These are phyloP conservation scores for Coecobrya sp. DNA, from an alignment of 2,888 invertebrate species.

Conservation along the genomic window DNA sequence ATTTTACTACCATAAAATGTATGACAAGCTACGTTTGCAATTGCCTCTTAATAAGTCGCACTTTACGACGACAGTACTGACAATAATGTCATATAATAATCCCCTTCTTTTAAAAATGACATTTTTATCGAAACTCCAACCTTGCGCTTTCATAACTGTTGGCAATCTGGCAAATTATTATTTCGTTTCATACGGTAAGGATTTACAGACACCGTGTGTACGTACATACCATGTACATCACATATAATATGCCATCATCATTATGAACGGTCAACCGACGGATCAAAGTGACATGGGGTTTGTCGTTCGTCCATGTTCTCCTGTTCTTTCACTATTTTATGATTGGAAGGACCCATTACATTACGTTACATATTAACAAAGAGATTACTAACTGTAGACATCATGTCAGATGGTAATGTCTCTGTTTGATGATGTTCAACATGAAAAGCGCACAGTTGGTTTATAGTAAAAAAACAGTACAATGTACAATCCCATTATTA, in stretches of 20 bases:
- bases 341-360: conserved; percentile 34
- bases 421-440: conserved; percentile 60
- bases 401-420: conserved; percentile 68
- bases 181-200: conserved; percentile 48
- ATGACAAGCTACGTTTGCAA: background rate
- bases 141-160: background rate
- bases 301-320: background rate
- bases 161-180: conserved; percentile 62
- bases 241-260: background rate
- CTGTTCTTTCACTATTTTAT: conserved; percentile 30
- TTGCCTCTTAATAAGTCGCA: conserved; percentile 14
- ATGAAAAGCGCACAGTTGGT: conserved; percentile 50
- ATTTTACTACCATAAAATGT: background rate
- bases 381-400: conserved; percentile 72
- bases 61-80: conserved; percentile 29
- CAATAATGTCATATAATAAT: conserved; percentile 43
- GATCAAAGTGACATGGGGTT: conserved; percentile 24
- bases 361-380: conserved; percentile 49
- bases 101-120: conserved; percentile 46
- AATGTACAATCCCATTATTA: conserved; percentile 5
- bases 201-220: background rate
- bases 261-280: conserved; percentile 4
- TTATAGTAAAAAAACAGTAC: conserved; percentile 37
- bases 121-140: conserved; percentile 45
- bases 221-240: background rate